Conservation (phyloP, 2,888 invertebrate species). For the Drosophila leonis region DNA sequence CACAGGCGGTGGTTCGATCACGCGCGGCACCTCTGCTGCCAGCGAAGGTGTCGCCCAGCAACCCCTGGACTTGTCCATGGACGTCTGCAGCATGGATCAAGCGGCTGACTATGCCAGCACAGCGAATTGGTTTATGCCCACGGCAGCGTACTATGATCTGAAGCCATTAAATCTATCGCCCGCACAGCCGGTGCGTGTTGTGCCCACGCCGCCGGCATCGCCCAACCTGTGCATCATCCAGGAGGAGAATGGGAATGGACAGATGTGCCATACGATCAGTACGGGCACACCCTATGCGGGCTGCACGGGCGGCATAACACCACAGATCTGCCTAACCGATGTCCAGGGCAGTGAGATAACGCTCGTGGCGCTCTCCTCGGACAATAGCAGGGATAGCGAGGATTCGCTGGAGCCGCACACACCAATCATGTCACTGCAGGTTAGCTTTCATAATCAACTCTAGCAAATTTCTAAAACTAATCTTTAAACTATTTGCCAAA, state of each 20-base stretch:
- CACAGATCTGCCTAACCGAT: slow-evolving; percentile 96
- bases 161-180: slow-evolving; percentile 85
- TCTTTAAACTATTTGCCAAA: neutral
- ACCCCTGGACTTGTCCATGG: slow-evolving; percentile 85
- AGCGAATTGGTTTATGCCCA: slow-evolving; percentile 82
- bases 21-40: slow-evolving; percentile 89
- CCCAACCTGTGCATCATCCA: slow-evolving; percentile 91
- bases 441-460: slow-evolving; percentile 23
- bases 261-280: slow-evolving; percentile 83
- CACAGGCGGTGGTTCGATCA: slow-evolving; percentile 90
- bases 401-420: slow-evolving; percentile 88
- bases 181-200: slow-evolving; percentile 84
- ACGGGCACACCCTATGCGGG: slow-evolving; percentile 80
- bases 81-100: slow-evolving; percentile 69
- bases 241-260: slow-evolving; percentile 88
- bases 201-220: slow-evolving; percentile 85
- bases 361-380: slow-evolving; percentile 90
- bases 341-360: slow-evolving; percentile 94
- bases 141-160: slow-evolving; percentile 83
- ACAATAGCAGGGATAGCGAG: slow-evolving; percentile 90
- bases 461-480: neutral
- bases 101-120: slow-evolving; percentile 44
- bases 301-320: slow-evolving; percentile 81
- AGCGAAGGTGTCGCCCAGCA: slow-evolving; percentile 82
- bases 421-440: slow-evolving; percentile 84